A percentile compares a stretch with the other conserved stretches of the same genome.
These are phyloP conservation scores for Frankliniella fusca DNA, from an alignment of 2,888 invertebrate genomes.

Conservation along the genomic window DNA sequence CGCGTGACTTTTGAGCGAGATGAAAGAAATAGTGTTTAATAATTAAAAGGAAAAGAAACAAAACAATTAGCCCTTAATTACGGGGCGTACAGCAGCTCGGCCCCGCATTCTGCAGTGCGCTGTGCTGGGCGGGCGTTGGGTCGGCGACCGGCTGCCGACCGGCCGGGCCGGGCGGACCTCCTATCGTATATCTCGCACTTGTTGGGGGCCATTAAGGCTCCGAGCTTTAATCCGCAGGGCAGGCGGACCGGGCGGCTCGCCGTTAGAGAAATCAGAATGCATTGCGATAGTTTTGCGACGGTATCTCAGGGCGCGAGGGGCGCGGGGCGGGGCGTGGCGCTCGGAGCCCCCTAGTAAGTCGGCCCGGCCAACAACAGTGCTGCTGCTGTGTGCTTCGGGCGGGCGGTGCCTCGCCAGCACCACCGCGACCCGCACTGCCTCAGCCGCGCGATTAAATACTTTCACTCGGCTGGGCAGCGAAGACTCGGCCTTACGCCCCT, in stretches of 20 bases:
- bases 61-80: too few species aligned
- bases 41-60: too few species aligned
- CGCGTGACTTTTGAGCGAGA: too few species aligned
- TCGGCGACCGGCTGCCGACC: background rate
- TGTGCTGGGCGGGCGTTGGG: background rate
- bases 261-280: constrained; percentile 26
- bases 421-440: background rate
- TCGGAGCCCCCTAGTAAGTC: too few species aligned
- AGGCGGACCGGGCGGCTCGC: background rate
- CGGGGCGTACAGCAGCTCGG: background rate
- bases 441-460: background rate
- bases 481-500: too few species aligned
- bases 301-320: background rate
- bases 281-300: constrained; percentile 20
- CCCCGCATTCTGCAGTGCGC: background rate
- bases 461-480: too few species aligned
- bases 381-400: too few species aligned
- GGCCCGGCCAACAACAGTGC: too few species aligned
- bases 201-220: constrained; percentile 19
- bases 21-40: too few species aligned
- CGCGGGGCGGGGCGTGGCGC: background rate
- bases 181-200: constrained; percentile 19
- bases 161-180: background rate
- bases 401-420: background rate
- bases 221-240: constrained; percentile 3